Conservation (phyloP, 2,113 vertebrate species). For the Ginglymostoma cirratum region DNA sequence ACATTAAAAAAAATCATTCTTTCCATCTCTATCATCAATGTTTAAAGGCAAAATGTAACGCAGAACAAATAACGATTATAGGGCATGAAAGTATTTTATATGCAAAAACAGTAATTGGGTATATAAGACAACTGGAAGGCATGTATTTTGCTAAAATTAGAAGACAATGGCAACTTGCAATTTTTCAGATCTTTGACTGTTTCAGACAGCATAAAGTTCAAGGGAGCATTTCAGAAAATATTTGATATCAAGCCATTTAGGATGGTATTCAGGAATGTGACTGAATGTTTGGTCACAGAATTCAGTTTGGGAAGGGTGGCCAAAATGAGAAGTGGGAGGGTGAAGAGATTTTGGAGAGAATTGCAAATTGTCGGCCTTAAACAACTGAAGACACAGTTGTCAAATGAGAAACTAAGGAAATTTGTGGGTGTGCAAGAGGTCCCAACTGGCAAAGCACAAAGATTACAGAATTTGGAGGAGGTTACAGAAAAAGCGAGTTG, state of each 20-base stretch:
- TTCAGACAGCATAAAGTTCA: not conserved
- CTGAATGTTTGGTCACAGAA: not conserved
- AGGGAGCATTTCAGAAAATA: not conserved
- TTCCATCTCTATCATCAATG: not conserved
- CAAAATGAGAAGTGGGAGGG: not conserved
- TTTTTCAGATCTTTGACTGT: not conserved
- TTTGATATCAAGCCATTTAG: not conserved
- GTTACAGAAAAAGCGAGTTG: not conserved
- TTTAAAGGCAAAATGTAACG: not conserved
- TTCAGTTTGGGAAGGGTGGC: not conserved
- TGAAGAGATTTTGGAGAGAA: not conserved
- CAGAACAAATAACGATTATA: not conserved
- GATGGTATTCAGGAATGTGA: not conserved
- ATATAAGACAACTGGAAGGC: not conserved
- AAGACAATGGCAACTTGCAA: not conserved
- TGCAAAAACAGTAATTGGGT: not conserved
- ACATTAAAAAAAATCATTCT: not conserved
- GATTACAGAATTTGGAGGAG: not conserved
- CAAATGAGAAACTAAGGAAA: not conserved
- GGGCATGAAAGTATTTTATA: not conserved
- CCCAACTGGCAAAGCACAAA: not conserved
- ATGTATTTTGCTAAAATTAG: not conserved
- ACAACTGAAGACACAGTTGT: not conserved
- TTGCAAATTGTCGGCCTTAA: not conserved
- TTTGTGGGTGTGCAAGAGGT: not conserved